Conservation (phyloP, 2,888 invertebrate genomes). For the Drosophila seclusa region DNA sequence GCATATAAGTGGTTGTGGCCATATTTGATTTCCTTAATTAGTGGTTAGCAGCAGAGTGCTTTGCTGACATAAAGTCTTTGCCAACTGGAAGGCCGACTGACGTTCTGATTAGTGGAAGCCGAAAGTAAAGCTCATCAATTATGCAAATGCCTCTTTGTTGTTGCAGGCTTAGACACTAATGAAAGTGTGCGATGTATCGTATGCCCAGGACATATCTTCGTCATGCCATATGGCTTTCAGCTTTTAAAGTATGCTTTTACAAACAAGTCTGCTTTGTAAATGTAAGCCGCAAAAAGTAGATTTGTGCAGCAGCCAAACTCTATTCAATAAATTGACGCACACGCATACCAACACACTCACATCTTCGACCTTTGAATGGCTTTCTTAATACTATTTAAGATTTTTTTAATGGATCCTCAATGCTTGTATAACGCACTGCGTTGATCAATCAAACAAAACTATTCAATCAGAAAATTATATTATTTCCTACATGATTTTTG, state of each 20-base stretch:
- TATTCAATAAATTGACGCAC: not conserved
- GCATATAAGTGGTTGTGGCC: slow-evolving; percentile 11
- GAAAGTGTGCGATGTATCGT: slow-evolving; percentile 28
- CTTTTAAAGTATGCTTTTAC: not conserved
- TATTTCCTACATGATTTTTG: not conserved
- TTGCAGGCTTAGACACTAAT: not conserved
- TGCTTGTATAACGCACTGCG: not conserved
- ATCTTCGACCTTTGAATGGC: not conserved
- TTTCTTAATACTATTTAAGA: no score
- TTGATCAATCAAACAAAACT: not conserved
- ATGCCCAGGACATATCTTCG: slow-evolving; percentile 10
- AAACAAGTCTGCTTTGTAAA: not conserved
- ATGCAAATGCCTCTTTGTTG: slow-evolving; percentile 2
- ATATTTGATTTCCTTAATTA: slow-evolving; percentile 38
- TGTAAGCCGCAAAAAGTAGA: not conserved
- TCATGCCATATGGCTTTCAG: not conserved
- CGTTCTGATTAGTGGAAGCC: slow-evolving; percentile 18
- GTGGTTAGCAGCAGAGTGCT: not conserved
- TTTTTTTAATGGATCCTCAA: not conserved
- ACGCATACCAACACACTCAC: not conserved
- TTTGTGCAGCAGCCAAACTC: not conserved
- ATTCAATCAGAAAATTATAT: no score
- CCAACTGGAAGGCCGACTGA: not conserved
- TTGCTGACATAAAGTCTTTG: not conserved
- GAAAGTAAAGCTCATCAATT: slow-evolving; percentile 28